Percentiles rank a stretch among this genome's conserved stretches.
phyloP scores from a whole-genome alignment of 2,113 vertebrate genomes.

The Tachysurus fulvidraco region DNA sequence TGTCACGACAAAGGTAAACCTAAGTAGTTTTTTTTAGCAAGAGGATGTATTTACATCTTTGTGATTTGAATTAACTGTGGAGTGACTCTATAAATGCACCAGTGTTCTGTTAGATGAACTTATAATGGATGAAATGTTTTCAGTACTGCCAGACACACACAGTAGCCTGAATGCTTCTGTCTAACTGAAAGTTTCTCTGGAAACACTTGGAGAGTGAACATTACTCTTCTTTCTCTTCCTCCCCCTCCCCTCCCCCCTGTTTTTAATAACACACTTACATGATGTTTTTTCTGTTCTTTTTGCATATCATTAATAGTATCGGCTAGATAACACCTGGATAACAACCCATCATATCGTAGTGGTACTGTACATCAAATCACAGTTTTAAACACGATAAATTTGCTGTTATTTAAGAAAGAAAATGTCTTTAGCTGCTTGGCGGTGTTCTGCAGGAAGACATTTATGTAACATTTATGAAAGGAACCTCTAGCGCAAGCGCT shows the following conservation, averaged over 20 bases:
- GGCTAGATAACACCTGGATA: background rate
- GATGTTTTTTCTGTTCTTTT: background rate
- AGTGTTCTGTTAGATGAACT: slow-evolving; percentile 53
- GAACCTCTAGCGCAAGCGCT: background rate
- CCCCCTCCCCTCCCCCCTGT: background rate
- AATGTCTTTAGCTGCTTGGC: background rate
- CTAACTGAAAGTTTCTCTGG: slow-evolving; percentile 46
- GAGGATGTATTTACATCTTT: slow-evolving; percentile 38
- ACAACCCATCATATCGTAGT: background rate
- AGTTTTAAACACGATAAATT: background rate
- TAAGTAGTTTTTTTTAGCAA: background rate
- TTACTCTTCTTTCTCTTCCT: background rate
- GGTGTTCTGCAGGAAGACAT: background rate
- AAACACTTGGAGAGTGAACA: background rate
- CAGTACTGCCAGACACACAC: slow-evolving; percentile 54
- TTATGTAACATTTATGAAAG: background rate
- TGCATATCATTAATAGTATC: background rate
- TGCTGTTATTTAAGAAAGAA: background rate
- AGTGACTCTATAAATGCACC: slow-evolving; percentile 47
- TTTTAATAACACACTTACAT: background rate
- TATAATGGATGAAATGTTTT: slow-evolving; percentile 57
- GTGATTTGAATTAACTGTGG: slow-evolving; percentile 44
- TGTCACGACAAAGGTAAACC: background rate
- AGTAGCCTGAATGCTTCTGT: slow-evolving; percentile 34
- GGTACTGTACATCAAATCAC: background rate